A percentile compares a stretch with the other conserved stretches of the same genome.
Evolutionary conservation across 2,797 vertebrate species (phyloP).

Genomic region (Cephalopachus bancanus): DNA sequence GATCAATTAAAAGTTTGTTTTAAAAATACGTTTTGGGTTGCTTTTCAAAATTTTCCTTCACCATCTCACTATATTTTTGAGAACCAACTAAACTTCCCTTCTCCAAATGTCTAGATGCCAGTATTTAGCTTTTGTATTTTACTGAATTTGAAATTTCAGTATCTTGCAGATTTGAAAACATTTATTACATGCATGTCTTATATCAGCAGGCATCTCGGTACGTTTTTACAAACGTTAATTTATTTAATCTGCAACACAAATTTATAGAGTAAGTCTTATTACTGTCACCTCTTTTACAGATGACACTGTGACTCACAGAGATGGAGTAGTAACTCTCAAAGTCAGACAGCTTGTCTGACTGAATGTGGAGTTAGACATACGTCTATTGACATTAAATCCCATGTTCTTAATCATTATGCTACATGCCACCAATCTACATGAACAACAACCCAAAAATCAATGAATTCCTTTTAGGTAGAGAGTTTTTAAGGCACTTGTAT

Average conservation of each 20-base stretch:
- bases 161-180: not conserved
- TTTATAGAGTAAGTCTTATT: not conserved
- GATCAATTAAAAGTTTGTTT: conserved; percentile 76
- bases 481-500: not conserved
- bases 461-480: not conserved
- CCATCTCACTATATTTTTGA: not conserved
- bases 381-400: not conserved
- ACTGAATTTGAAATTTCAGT: not conserved
- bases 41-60: not conserved
- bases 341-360: not conserved
- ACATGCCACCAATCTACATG: not conserved
- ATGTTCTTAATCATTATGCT: not conserved
- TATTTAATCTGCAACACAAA: conserved; percentile 1
- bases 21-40: conserved; percentile 26
- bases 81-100: not conserved
- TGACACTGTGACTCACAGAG: not conserved
- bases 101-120: not conserved
- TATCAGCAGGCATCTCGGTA: not conserved
- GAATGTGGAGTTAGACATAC: not conserved
- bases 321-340: not conserved
- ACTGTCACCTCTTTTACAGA: not conserved
- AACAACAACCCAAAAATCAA: not conserved
- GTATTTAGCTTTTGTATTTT: not conserved
- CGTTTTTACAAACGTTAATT: not conserved
- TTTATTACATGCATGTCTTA: not conserved